Evolutionary conservation across 1,140 invertebrate genomes (phyloP).

Genomic region (Meloidogyne floridensis): DNA sequence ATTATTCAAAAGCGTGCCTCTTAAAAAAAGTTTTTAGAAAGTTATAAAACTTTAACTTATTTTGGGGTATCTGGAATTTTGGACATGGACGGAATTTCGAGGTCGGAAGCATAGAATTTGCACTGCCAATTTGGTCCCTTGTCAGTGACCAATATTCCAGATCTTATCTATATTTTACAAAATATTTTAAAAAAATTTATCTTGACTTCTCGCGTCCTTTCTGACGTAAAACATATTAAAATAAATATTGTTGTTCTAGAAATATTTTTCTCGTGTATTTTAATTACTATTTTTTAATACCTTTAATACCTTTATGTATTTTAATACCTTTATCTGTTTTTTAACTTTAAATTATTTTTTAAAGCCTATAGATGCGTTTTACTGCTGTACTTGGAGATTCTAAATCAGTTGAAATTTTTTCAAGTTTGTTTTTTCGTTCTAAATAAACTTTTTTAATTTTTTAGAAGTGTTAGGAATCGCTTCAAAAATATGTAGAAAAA

Average conservation of each 20-base stretch:
- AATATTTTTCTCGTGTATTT: no score
- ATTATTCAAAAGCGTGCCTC: constrained; percentile 38
- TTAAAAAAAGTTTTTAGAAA: not conserved
- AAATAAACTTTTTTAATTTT: not conserved
- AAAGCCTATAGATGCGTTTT: constrained; percentile 26
- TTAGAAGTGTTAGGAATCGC: constrained; percentile 27
- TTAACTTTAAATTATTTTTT: constrained; percentile 7
- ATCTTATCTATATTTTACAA: no score
- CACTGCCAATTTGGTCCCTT: no score
- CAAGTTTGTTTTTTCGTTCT: constrained; percentile 8
- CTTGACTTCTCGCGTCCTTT: no score
- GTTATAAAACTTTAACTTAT: not conserved
- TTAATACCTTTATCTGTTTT: not conserved
- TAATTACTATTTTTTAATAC: no score
- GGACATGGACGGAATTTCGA: no score
- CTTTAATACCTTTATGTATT: not conserved
- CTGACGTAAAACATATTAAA: no score
- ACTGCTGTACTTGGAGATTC: constrained; percentile 27
- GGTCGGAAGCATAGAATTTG: no score
- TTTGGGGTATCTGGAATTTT: no score
- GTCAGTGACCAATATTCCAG: no score
- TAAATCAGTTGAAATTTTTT: constrained; percentile 31
- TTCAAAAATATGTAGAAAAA: constrained; percentile 33
- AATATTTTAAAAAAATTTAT: no score
- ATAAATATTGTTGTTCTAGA: no score